Conservation (phyloP, 92 coral and sea anemone species). For the Actinernus sp. region DNA sequence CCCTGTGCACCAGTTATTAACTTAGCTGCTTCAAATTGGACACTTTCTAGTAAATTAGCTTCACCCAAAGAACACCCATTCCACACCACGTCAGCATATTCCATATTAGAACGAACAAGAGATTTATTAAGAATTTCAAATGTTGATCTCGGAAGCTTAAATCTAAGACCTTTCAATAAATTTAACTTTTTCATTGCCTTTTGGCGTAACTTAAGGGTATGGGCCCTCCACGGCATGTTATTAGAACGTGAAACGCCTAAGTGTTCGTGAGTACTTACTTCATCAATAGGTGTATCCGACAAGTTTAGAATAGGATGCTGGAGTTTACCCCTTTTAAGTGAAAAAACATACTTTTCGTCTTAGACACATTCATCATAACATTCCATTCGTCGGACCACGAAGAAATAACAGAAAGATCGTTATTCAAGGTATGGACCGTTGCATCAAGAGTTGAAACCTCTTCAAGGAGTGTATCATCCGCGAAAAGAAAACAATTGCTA, state of each 20-base stretch:
- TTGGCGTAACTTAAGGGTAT: conserved; percentile 4
- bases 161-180: no score
- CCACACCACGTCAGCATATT: conserved; percentile 21
- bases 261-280: conserved; percentile 9
- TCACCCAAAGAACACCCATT: conserved; percentile 4
- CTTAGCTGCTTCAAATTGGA: conserved; percentile 52
- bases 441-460: conserved; percentile 19
- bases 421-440: conserved; percentile 8
- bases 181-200: conserved; percentile 7
- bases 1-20: conserved; percentile 47
- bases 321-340: no score
- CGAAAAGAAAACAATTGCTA: no score
- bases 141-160: no score
- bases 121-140: conserved; percentile 18
- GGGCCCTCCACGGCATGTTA: conserved; percentile 13
- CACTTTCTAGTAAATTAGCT: conserved; percentile 12
- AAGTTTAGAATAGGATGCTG: no score
- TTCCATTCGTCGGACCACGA: conserved; percentile 32
- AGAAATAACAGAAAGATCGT: conserved; percentile 8
- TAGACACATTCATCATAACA: conserved; percentile 20
- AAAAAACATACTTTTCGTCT: conserved; percentile 18
- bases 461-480: conserved; percentile 35
- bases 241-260: conserved; percentile 3
- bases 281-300: not conserved
- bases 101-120: conserved; percentile 11